Evolutionary conservation across 1,140 invertebrate species (phyloP).

Genomic region (Ectropis grisescens): DNA sequence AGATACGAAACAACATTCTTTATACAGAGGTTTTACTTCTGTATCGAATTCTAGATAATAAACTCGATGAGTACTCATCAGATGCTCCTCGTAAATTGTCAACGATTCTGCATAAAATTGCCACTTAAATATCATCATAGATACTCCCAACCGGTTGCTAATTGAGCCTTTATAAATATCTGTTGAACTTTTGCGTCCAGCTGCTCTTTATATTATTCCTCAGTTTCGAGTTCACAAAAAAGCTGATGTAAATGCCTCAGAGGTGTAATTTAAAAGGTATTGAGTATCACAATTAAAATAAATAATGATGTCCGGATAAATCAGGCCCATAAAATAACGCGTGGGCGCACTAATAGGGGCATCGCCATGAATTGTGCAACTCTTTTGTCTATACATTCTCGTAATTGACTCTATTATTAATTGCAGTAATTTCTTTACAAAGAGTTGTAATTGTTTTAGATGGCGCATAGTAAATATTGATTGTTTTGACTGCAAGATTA

Average conservation of each 20-base stretch:
- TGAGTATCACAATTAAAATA: constrained; percentile 20
- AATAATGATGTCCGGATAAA: constrained; percentile 16
- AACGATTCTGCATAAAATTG: constrained; percentile 40
- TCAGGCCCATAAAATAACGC: constrained; percentile 9
- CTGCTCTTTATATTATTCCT: constrained; percentile 1
- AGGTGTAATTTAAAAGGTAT: constrained; percentile 19
- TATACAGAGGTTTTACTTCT: no score
- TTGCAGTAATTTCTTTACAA: no score
- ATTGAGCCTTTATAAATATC: constrained; percentile 40
- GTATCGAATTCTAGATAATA: no score
- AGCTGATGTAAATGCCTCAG: constrained; percentile 6
- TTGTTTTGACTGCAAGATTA: not conserved
- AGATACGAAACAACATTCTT: no score
- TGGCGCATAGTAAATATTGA: no score
- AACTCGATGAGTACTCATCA: no score
- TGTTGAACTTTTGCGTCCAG: constrained; percentile 13
- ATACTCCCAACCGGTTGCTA: constrained; percentile 24
- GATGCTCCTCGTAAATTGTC: constrained; percentile 24
- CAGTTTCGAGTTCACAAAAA: not conserved
- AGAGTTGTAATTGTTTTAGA: no score
- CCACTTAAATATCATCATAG: constrained; percentile 27
- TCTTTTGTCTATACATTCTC: no score
- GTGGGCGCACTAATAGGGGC: constrained; percentile 6
- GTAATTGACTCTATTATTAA: no score
- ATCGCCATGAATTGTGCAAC: no score